These are phyloP conservation scores for Teinopalpus imperialis DNA, from an alignment of 2,888 invertebrate genomes.

Conservation along the genomic window DNA sequence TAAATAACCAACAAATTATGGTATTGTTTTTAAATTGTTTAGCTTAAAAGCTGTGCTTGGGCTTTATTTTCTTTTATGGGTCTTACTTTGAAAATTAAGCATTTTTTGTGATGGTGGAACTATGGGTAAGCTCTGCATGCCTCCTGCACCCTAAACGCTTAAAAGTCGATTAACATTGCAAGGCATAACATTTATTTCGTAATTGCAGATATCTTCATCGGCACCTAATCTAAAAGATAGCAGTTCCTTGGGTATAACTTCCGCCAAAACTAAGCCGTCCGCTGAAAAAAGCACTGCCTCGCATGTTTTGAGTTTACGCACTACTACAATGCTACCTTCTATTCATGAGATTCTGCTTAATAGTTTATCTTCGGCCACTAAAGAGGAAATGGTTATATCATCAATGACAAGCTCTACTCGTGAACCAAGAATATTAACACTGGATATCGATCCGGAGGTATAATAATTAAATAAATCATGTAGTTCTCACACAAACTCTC, in stretches of 20 bases:
- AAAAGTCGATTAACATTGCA: conserved; percentile 48
- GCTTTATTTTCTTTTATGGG: conserved; percentile 56
- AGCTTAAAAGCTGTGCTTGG: conserved; percentile 74
- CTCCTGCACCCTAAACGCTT: conserved; percentile 53
- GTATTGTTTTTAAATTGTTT: conserved; percentile 79
- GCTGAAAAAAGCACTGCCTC: conserved; percentile 80
- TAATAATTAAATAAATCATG: conserved; percentile 62
- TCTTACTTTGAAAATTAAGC: conserved; percentile 40
- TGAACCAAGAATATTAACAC: conserved; percentile 81
- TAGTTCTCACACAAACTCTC: conserved; percentile 40
- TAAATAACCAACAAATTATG: conserved; percentile 79
- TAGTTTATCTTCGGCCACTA: conserved; percentile 83
- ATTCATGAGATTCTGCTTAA: conserved; percentile 83
- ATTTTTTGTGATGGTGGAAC: conserved; percentile 43
- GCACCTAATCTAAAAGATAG: conserved; percentile 76
- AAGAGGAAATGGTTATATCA: conserved; percentile 81
- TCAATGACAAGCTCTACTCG: conserved; percentile 76
- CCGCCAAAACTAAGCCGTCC: conserved; percentile 67
- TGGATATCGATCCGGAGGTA: conserved; percentile 84
- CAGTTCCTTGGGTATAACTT: conserved; percentile 74
- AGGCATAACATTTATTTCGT: conserved; percentile 73
- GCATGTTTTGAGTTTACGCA: conserved; percentile 81
- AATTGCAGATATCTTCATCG: conserved; percentile 79
- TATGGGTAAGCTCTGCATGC: conserved; percentile 61
- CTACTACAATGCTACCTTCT: conserved; percentile 81